A percentile compares a stretch with the other conserved stretches of the same genome.
Evolutionary conservation across 2,113 vertebrate genomes (phyloP).

Genomic region (Pristiophorus japonicus): DNA sequence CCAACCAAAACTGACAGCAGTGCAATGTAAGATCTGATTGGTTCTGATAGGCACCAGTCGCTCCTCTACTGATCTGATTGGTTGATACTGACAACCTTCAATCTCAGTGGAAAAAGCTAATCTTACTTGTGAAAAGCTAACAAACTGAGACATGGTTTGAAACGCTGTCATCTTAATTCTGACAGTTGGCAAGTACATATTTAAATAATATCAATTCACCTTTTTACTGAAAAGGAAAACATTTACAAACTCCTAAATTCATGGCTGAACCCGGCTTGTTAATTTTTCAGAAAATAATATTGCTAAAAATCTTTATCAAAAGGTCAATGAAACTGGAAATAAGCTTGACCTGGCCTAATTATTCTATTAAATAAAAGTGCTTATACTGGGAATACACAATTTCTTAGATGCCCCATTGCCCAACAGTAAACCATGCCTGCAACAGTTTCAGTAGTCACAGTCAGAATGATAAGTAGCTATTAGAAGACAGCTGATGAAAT

Average conservation of each 20-base stretch:
- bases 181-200: not conserved
- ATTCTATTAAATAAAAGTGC: not conserved
- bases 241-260: too few species aligned
- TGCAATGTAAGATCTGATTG: not conserved
- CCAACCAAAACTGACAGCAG: not conserved
- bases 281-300: not conserved
- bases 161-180: not conserved
- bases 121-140: not conserved
- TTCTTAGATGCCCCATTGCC: not conserved
- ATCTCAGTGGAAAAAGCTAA: not conserved
- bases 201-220: too few species aligned
- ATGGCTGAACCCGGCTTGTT: too few species aligned
- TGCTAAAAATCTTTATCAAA: not conserved
- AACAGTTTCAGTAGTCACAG: not conserved
- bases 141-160: not conserved
- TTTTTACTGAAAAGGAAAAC: not conserved
- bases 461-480: slow-evolving; percentile 24
- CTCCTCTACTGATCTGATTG: not conserved
- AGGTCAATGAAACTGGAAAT: not conserved
- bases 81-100: not conserved
- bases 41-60: not conserved
- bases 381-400: not conserved
- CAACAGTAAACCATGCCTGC: not conserved
- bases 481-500: not conserved
- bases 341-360: not conserved